A percentile compares a stretch with the other conserved stretches of the same genome.
These are phyloP conservation scores for Trachymyrmex cornetzi DNA, from an alignment of 1,140 invertebrate species.

Conservation along the genomic window DNA sequence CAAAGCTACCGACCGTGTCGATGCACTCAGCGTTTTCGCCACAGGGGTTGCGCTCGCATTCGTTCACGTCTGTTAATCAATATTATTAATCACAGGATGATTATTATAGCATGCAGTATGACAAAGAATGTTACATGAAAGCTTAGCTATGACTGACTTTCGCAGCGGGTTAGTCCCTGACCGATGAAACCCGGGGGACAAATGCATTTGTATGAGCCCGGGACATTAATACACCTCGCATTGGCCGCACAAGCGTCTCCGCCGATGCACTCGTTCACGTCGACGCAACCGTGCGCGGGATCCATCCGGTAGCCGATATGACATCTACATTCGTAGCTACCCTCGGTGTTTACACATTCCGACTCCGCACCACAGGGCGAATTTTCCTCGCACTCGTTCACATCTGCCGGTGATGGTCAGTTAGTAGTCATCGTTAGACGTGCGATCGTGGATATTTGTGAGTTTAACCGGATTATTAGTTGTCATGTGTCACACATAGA, in stretches of 20 bases:
- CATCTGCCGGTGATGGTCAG: conserved; percentile 84
- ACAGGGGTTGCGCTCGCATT: conserved; percentile 95
- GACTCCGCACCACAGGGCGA: conserved; percentile 87
- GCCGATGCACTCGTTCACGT: conserved; percentile 87
- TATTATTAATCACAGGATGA: conserved; percentile 75
- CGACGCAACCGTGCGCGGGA: conserved; percentile 84
- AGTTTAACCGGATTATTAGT: conserved; percentile 2
- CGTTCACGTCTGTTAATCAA: conserved; percentile 93
- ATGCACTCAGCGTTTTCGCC: conserved; percentile 94
- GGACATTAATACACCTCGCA: conserved; percentile 92
- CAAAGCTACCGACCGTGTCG: conserved; percentile 94
- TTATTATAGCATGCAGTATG: conserved; percentile 60
- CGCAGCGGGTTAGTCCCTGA: conserved; percentile 90
- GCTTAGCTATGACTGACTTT: conserved; percentile 90
- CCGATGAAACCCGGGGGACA: conserved; percentile 92
- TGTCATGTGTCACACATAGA: background rate
- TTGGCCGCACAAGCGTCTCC: conserved; percentile 90
- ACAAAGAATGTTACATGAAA: conserved; percentile 12
- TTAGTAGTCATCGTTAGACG: conserved; percentile 42
- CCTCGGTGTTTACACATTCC: conserved; percentile 87
- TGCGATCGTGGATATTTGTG: background rate
- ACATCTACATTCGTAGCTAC: conserved; percentile 88
- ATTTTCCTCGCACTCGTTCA: conserved; percentile 88
- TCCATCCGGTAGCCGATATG: conserved; percentile 84
- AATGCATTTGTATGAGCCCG: conserved; percentile 91